phyloP scores from a whole-genome alignment of 2,797 vertebrate genomes.

The Eidolon dupreanum region DNA sequence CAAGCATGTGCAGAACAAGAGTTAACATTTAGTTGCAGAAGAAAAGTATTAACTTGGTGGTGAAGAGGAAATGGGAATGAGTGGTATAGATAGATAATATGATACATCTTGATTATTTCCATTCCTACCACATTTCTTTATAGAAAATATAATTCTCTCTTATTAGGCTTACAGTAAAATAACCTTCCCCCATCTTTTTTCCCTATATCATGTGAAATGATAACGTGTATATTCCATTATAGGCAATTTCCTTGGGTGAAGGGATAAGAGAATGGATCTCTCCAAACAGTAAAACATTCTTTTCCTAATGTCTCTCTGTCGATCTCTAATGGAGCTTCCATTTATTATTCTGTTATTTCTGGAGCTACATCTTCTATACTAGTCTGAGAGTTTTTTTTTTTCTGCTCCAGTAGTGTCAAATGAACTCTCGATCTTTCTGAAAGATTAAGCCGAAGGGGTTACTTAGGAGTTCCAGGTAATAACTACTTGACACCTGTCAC shows the following conservation, averaged over 20 bases:
- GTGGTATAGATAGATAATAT: not conserved
- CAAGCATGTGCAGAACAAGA: not conserved
- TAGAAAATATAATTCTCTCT: not conserved
- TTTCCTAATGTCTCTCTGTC: not conserved
- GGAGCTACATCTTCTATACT: not conserved
- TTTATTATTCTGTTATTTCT: not conserved
- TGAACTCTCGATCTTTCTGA: not conserved
- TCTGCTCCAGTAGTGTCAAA: not conserved
- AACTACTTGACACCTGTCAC: not conserved
- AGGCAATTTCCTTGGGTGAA: not conserved
- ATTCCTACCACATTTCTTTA: not conserved
- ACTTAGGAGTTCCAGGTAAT: not conserved
- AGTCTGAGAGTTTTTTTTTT: not conserved
- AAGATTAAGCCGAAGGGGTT: not conserved
- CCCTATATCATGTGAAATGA: not conserved
- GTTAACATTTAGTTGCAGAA: not conserved
- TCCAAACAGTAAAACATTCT: not conserved
- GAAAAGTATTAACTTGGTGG: not conserved
- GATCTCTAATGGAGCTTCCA: not conserved
- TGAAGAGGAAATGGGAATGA: not conserved
- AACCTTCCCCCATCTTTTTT: not conserved
- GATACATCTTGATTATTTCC: not conserved
- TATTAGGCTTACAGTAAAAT: not conserved
- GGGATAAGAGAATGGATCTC: not conserved
- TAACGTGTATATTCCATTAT: not conserved